Percentiles rank a stretch among this genome's conserved stretches.
Evolutionary conservation across 2,888 invertebrate genomes (phyloP).

Genomic region (Adela reaumurella): DNA sequence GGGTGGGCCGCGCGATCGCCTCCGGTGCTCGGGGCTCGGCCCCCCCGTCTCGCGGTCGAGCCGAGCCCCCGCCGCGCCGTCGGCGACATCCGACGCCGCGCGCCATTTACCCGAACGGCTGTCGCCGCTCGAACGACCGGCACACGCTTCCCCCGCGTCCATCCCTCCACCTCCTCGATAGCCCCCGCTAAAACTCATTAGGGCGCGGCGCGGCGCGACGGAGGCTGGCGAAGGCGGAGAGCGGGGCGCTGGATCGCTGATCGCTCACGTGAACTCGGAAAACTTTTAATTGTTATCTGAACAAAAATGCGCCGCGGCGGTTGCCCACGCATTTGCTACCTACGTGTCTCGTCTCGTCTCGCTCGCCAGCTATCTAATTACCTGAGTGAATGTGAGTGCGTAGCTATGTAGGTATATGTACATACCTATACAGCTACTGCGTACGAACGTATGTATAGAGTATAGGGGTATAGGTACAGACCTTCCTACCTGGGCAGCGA

Average conservation of each 20-base stretch:
- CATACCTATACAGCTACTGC: too few species aligned
- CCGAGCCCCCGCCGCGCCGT: slow-evolving; percentile 22
- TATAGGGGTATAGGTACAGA: too few species aligned
- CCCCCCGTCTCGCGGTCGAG: background rate
- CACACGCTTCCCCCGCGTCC: background rate
- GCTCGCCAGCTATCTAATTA: too few species aligned
- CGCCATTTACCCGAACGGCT: slow-evolving; percentile 17
- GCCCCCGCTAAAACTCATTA: background rate
- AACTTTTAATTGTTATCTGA: background rate
- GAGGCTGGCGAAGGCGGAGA: too few species aligned
- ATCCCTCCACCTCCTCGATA: background rate
- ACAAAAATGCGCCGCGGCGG: background rate
- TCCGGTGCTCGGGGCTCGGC: background rate
- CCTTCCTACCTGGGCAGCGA: too few species aligned
- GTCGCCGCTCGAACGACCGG: background rate
- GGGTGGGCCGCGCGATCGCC: background rate
- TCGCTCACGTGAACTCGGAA: background rate
- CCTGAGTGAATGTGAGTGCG: too few species aligned
- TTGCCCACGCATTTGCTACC: too few species aligned
- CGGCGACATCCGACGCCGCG: slow-evolving; percentile 50
- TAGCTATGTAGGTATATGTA: too few species aligned
- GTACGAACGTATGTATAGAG: too few species aligned
- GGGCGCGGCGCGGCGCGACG: background rate
- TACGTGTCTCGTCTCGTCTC: too few species aligned
- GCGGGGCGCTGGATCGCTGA: background rate